Conservation (phyloP, 1,140 invertebrate species). For the Linepithema humile region DNA sequence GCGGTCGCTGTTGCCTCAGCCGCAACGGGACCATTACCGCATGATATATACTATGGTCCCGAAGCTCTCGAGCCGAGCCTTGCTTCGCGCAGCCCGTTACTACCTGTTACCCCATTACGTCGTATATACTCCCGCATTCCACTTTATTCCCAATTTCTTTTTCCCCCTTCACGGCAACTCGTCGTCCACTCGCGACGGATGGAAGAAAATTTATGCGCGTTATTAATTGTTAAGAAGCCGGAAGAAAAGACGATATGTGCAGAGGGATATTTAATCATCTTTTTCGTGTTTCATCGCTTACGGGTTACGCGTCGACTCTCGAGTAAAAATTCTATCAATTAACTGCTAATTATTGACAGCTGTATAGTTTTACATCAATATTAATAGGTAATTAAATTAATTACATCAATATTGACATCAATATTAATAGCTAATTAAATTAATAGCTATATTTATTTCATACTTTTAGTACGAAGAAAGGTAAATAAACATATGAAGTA, state of each 20-base stretch:
- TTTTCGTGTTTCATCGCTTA: not conserved
- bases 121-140: constrained; percentile 67
- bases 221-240: constrained; percentile 63
- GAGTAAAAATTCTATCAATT: constrained; percentile 2
- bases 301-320: constrained; percentile 2
- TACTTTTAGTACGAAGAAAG: not conserved
- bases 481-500: not conserved
- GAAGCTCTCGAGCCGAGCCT: constrained; percentile 64
- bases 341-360: not conserved
- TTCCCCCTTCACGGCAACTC: not conserved
- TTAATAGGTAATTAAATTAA: too few relatives aligned
- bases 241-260: constrained; percentile 53
- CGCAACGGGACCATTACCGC: constrained; percentile 78
- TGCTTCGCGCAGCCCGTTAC: constrained; percentile 42
- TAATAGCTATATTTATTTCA: not conserved
- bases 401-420: too few relatives aligned
- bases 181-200: not conserved
- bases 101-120: constrained; percentile 76
- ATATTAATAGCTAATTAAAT: too few relatives aligned
- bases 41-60: constrained; percentile 76
- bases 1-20: constrained; percentile 65
- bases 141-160: constrained; percentile 68
- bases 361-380: not conserved
- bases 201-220: constrained; percentile 52
- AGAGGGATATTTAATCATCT: constrained; percentile 15